phyloP scores from a whole-genome alignment of 2,888 invertebrate genomes.

The Melanargia galathea region DNA sequence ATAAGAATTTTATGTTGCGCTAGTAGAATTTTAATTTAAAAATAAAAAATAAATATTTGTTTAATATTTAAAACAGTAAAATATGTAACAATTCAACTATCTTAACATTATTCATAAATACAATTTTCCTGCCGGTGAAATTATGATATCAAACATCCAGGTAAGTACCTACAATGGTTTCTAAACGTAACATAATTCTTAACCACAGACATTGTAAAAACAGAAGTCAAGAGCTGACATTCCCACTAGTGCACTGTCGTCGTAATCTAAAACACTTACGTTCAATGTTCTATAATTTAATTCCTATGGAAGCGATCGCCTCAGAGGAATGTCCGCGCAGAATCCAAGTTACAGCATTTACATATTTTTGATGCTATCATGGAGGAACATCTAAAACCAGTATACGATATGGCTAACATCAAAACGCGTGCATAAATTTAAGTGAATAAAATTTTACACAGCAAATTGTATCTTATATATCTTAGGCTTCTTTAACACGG shows the following conservation, averaged over 20 bases:
- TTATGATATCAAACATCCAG: too few species aligned
- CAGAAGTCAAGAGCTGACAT: slow-evolving; percentile 22
- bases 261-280: slow-evolving; percentile 30
- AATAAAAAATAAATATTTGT: too few species aligned
- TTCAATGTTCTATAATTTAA: slow-evolving; percentile 32
- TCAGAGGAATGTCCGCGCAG: slow-evolving; percentile 33
- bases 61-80: too few species aligned
- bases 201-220: slow-evolving; percentile 12
- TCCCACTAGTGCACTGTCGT: slow-evolving; percentile 23
- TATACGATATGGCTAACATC: slow-evolving; percentile 40
- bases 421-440: slow-evolving; percentile 33
- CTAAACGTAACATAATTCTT: slow-evolving; percentile 21
- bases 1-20: too few species aligned
- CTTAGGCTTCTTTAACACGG: slow-evolving; percentile 2
- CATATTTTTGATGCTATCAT: slow-evolving; percentile 49
- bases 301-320: slow-evolving; percentile 20
- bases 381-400: slow-evolving; percentile 42
- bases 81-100: too few species aligned
- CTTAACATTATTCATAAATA: too few species aligned
- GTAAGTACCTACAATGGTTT: too few species aligned
- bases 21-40: too few species aligned
- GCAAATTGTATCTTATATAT: slow-evolving; percentile 34
- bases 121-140: too few species aligned
- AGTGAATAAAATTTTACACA: slow-evolving; percentile 40
- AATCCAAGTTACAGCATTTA: slow-evolving; percentile 41